Percentiles rank a stretch among this genome's conserved stretches.
phyloP scores from a whole-genome alignment of 2,888 invertebrate genomes.

The Idaea straminata region DNA sequence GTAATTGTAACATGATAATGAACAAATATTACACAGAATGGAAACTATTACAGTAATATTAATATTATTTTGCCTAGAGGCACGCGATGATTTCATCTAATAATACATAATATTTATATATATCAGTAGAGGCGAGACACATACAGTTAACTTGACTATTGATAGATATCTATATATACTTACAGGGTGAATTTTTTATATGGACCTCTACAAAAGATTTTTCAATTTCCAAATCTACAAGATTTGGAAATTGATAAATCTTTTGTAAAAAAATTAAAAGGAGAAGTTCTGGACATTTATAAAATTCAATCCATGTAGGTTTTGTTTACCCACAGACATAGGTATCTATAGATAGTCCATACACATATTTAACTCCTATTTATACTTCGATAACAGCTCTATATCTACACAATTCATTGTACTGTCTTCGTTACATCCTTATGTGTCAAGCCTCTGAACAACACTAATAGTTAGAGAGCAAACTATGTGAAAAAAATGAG shows the following conservation, averaged over 20 bases:
- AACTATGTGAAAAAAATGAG: not conserved
- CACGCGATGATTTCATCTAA: slow-evolving; percentile 33
- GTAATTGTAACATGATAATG: slow-evolving; percentile 30
- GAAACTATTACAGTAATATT: slow-evolving; percentile 25
- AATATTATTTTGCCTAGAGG: slow-evolving; percentile 28
- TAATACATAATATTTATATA: slow-evolving; percentile 32
- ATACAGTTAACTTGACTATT: not conserved
- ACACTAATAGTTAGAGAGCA: not conserved
- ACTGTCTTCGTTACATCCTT: not conserved
- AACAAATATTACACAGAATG: slow-evolving; percentile 24
- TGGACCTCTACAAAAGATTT: too few species aligned
- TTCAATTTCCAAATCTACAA: too few species aligned
- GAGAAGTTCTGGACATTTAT: too few species aligned
- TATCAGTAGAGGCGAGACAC: not conserved
- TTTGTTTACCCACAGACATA: too few species aligned
- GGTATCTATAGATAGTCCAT: too few species aligned
- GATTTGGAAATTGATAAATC: too few species aligned
- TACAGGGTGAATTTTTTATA: too few species aligned
- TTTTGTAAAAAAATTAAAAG: too few species aligned
- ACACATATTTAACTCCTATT: too few species aligned
- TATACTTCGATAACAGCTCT: not conserved
- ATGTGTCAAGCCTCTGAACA: not conserved
- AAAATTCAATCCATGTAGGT: too few species aligned
- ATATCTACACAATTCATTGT: not conserved
- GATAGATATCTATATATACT: too few species aligned